A percentile compares a stretch with the other conserved stretches of the same genome.
phyloP scores from a whole-genome alignment of 2,113 vertebrate species.

The Barbus barbus region DNA sequence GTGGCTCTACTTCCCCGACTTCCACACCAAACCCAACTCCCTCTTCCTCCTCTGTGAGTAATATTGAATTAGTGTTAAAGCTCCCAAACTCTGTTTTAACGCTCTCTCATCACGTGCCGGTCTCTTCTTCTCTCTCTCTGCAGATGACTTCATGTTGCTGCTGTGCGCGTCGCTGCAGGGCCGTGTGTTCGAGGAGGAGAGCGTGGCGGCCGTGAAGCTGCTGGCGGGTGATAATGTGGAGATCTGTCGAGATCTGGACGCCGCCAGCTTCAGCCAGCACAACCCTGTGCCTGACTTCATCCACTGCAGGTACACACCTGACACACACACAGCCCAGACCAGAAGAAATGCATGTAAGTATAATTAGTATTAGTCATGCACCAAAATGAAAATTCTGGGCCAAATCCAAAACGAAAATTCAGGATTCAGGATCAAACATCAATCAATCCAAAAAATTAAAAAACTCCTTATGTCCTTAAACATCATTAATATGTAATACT shows the following conservation, averaged over 20 bases:
- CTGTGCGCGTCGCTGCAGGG: constrained; percentile 94
- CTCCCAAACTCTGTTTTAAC: no score
- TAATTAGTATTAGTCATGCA: no score
- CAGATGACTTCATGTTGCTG: constrained; percentile 96
- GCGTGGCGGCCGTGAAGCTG: constrained; percentile 88
- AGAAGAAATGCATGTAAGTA: no score
- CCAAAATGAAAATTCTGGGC: no score
- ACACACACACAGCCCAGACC: neutral
- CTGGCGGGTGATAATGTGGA: constrained; percentile 98
- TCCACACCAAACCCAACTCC: constrained; percentile 84
- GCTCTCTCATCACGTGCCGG: no score
- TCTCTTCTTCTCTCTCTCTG: no score
- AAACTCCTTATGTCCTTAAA: no score
- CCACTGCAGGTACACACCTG: constrained; percentile 86
- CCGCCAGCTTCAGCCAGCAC: constrained; percentile 92
- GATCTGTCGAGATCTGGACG: constrained; percentile 95
- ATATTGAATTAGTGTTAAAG: no score
- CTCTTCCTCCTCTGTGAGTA: constrained; percentile 93
- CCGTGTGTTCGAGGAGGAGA: constrained; percentile 95
- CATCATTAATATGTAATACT: no score
- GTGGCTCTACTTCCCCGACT: constrained; percentile 97
- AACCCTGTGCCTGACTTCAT: constrained; percentile 98
- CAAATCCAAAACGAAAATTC: no score
- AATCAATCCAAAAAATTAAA: no score
- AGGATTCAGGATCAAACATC: no score